phyloP scores from a whole-genome alignment of 2,113 vertebrate genomes.

The Pterophyllum scalare region DNA sequence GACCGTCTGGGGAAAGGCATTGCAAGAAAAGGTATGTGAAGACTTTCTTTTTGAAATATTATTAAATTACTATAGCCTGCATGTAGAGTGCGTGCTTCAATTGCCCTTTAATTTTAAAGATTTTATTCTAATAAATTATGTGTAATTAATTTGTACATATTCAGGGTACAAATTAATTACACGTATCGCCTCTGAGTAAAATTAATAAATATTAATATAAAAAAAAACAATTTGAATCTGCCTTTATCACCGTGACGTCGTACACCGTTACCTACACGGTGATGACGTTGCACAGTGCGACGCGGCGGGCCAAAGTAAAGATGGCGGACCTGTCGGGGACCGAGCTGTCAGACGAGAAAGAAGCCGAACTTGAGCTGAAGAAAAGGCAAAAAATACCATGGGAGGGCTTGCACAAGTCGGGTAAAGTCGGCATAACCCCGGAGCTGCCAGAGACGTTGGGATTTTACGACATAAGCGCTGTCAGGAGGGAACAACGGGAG shows the following conservation, averaged over 20 bases:
- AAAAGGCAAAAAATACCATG: conserved; percentile 51
- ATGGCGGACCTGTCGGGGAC: conserved; percentile 79
- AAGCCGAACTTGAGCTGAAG: conserved; percentile 61
- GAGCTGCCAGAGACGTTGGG: conserved; percentile 80
- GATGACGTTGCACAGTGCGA: conserved; percentile 47
- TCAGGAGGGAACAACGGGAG: conserved; percentile 65
- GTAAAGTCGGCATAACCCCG: conserved; percentile 28
- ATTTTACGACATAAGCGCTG: conserved; percentile 75
- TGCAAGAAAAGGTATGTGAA: no score
- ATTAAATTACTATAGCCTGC: no score
- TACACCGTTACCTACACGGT: background rate
- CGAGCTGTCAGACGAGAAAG: conserved; percentile 76
- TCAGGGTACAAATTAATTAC: no score
- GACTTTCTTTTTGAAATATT: no score
- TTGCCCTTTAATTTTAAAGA: no score
- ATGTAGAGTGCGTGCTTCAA: no score
- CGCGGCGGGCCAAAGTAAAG: conserved; percentile 65
- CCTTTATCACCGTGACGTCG: background rate
- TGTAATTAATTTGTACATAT: no score
- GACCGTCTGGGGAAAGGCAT: no score
- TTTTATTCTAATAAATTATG: no score
- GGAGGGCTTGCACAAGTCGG: conserved; percentile 48
- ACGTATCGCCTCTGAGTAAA: no score
- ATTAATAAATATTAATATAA: background rate
- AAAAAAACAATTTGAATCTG: background rate